Conservation (phyloP, 1,140 invertebrate species). For the Arctopsyche grandis region DNA sequence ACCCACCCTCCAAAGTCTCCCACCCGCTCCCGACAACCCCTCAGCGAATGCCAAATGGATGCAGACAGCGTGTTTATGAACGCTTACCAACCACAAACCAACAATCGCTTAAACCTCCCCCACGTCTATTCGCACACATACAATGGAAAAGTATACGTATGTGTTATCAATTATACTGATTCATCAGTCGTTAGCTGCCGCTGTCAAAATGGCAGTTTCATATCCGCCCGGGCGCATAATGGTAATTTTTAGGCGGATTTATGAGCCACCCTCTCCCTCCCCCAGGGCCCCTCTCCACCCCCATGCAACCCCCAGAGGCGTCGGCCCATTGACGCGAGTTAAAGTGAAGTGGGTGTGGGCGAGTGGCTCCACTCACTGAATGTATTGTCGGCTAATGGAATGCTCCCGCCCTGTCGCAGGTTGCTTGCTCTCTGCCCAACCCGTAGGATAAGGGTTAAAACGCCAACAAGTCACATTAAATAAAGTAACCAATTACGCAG, state of each 20-base stretch:
- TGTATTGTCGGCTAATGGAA: slow-evolving; percentile 45
- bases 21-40: not conserved
- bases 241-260: slow-evolving; percentile 43
- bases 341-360: slow-evolving; percentile 34
- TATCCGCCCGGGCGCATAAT: not conserved
- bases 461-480: not conserved
- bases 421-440: slow-evolving; percentile 21
- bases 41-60: slow-evolving; percentile 21
- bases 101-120: not conserved
- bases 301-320: not conserved
- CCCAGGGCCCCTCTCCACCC: not conserved
- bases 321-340: slow-evolving; percentile 39
- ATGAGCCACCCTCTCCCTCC: not conserved
- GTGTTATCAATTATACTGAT: not conserved
- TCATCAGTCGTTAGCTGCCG: not conserved
- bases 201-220: not conserved
- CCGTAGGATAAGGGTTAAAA: slow-evolving; percentile 21
- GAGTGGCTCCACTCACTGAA: slow-evolving; percentile 35
- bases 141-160: not conserved
- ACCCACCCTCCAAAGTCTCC: not conserved
- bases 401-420: slow-evolving; percentile 33
- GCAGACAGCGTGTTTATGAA: slow-evolving; percentile 3
- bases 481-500: not conserved
- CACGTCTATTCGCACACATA: not conserved
- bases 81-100: not conserved